Percentiles rank a stretch among this genome's conserved stretches.
Conservation (phyloP, 2,888 invertebrate species). For the Rhamnusium bicolor region DNA sequence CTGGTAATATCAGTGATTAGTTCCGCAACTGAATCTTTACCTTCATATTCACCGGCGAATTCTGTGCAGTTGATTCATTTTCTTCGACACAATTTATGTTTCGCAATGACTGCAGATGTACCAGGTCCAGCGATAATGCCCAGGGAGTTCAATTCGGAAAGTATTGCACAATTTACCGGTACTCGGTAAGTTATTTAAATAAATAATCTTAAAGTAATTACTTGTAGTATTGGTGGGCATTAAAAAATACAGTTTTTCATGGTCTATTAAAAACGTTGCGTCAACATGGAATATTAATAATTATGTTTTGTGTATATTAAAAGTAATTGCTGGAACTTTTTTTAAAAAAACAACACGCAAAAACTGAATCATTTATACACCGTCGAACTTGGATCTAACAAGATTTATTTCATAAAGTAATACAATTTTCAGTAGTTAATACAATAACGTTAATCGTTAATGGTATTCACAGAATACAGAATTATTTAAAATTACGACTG, state of each 20-base stretch:
- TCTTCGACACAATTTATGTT: neutral
- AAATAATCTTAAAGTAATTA: neutral
- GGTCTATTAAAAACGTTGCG: neutral
- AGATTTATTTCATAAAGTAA: too few relatives aligned
- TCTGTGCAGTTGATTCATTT: constrained; percentile 1
- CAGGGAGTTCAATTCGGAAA: neutral
- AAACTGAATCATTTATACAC: too few relatives aligned
- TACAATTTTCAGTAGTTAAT: too few relatives aligned
- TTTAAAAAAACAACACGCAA: too few relatives aligned
- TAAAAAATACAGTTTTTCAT: neutral
- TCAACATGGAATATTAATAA: neutral
- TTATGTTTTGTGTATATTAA: neutral
- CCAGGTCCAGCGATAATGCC: neutral
- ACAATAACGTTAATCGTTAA: too few relatives aligned
- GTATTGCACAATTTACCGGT: neutral
- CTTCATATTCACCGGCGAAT: too few relatives aligned
- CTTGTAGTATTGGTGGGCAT: neutral
- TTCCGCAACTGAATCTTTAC: too few relatives aligned
- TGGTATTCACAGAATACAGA: too few relatives aligned
- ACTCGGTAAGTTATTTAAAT: neutral
- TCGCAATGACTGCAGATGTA: neutral
- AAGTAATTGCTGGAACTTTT: too few relatives aligned
- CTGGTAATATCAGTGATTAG: too few relatives aligned
- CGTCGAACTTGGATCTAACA: too few relatives aligned
- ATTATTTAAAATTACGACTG: too few relatives aligned